A percentile compares a stretch with the other conserved stretches of the same genome.
phyloP scores from a whole-genome alignment of 2,888 invertebrate species.

The Drosophila mimetica region DNA sequence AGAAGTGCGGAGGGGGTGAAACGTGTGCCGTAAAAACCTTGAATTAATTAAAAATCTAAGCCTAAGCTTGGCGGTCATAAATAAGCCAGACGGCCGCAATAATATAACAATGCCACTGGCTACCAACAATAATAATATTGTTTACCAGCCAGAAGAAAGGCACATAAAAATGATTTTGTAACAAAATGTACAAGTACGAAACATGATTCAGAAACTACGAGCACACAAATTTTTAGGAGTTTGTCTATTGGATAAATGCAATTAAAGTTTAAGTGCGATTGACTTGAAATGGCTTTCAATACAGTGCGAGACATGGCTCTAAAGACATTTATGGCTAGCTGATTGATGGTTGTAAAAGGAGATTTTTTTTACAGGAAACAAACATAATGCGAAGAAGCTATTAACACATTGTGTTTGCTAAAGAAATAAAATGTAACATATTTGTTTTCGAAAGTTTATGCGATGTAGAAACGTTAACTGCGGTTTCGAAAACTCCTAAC shows the following conservation, averaged over 20 bases:
- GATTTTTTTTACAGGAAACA: not conserved
- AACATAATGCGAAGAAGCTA: not conserved
- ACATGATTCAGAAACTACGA: constrained; percentile 19
- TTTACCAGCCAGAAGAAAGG: constrained; percentile 26
- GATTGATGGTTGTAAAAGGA: not conserved
- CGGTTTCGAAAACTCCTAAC: constrained; percentile 8
- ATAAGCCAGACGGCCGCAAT: constrained; percentile 54
- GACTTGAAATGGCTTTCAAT: not conserved
- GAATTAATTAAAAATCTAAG: constrained; percentile 80
- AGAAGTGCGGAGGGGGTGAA: constrained; percentile 2
- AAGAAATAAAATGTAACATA: not conserved
- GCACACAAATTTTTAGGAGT: not conserved
- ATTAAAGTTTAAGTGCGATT: constrained; percentile 46
- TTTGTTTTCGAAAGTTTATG: constrained; percentile 4
- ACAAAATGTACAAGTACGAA: constrained; percentile 35
- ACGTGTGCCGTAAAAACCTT: constrained; percentile 69
- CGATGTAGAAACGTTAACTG: not conserved
- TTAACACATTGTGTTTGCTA: no score
- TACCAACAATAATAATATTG: constrained; percentile 51
- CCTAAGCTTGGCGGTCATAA: constrained; percentile 72
- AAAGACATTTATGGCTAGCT: not conserved
- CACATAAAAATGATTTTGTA: constrained; percentile 33
- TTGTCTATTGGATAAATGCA: constrained; percentile 40
- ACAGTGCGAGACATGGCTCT: not conserved
- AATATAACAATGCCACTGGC: constrained; percentile 41